phyloP scores from a whole-genome alignment of 2,113 vertebrate species.

The Craseonycteris thonglongyai region DNA sequence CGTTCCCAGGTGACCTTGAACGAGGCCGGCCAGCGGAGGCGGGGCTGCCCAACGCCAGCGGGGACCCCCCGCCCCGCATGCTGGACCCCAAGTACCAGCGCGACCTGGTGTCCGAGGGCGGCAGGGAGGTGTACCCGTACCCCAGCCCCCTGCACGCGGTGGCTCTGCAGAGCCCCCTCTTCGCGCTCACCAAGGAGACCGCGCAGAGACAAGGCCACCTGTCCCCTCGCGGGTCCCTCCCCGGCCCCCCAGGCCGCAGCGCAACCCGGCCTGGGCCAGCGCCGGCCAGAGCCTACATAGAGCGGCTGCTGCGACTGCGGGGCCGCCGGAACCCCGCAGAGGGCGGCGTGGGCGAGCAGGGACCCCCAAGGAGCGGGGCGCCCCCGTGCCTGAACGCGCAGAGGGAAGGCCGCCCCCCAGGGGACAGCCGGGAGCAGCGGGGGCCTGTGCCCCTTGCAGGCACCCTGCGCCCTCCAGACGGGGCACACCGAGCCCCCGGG shows the following conservation, averaged over 20 bases:
- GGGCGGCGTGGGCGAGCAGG: constrained; percentile 29
- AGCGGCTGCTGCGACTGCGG: constrained; percentile 83
- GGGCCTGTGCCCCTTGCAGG: not conserved
- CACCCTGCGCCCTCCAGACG: not conserved
- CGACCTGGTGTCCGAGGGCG: constrained; percentile 85
- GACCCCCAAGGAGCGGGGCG: constrained; percentile 41
- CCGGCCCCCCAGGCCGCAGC: not conserved
- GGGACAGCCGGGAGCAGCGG: constrained; percentile 60
- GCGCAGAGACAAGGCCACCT: not conserved
- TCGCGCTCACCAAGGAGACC: constrained; percentile 75
- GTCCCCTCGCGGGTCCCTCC: not conserved
- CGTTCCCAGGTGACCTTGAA: constrained; percentile 89
- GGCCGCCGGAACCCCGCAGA: constrained; percentile 66
- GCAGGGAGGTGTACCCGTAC: constrained; percentile 90
- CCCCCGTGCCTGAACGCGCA: constrained; percentile 60
- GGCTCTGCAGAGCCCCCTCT: constrained; percentile 94
- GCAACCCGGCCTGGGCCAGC: constrained; percentile 44
- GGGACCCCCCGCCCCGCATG: constrained; percentile 57
- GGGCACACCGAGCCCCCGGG: constrained; percentile 30
- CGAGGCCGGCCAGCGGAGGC: constrained; percentile 71
- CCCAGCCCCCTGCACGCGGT: constrained; percentile 96
- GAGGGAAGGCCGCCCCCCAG: constrained; percentile 22
- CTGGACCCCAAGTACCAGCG: constrained; percentile 87
- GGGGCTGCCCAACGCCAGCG: constrained; percentile 70
- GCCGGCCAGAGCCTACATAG: constrained; percentile 81